Percentiles rank a stretch among this genome's conserved stretches.
Conservation (phyloP, 2,888 invertebrate genomes). For the Laspeyria flexula region DNA sequence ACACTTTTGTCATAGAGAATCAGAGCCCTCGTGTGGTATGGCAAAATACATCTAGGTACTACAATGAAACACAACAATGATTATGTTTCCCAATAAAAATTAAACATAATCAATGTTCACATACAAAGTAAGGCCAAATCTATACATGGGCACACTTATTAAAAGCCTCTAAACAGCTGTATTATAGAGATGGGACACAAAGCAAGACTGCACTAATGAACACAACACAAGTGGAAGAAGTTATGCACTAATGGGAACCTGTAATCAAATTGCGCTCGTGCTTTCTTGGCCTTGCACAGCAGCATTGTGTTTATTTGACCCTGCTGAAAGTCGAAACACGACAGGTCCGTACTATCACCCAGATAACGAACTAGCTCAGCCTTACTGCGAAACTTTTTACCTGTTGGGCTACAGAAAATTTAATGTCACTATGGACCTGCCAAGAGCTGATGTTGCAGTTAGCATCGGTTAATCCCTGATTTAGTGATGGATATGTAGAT, state of each 20-base stretch:
- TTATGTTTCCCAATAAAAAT: slow-evolving; percentile 32
- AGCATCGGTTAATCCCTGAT: slow-evolving; percentile 55
- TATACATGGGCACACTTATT: slow-evolving; percentile 53
- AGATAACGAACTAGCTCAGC: slow-evolving; percentile 92
- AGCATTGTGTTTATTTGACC: slow-evolving; percentile 91
- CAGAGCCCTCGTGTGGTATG: slow-evolving; percentile 18
- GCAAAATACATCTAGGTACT: slow-evolving; percentile 26
- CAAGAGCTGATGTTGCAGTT: slow-evolving; percentile 40
- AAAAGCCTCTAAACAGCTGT: slow-evolving; percentile 60
- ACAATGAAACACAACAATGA: slow-evolving; percentile 36
- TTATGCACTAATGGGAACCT: slow-evolving; percentile 84
- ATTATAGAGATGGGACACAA: slow-evolving; percentile 68
- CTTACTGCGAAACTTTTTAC: slow-evolving; percentile 93
- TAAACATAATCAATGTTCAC: slow-evolving; percentile 43
- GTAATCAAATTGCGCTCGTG: slow-evolving; percentile 89
- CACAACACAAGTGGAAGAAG: slow-evolving; percentile 81
- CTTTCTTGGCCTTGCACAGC: slow-evolving; percentile 90
- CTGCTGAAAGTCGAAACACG: slow-evolving; percentile 93
- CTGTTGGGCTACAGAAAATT: slow-evolving; percentile 90
- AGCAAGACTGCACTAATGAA: slow-evolving; percentile 78
- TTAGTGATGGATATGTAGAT: slow-evolving; percentile 60
- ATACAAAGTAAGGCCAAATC: slow-evolving; percentile 21
- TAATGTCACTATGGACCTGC: slow-evolving; percentile 63
- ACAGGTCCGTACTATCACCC: slow-evolving; percentile 91
- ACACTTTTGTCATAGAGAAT: background rate